These are phyloP conservation scores for Copidosoma aretas DNA, from an alignment of 2,888 invertebrate species.

Conservation along the genomic window DNA sequence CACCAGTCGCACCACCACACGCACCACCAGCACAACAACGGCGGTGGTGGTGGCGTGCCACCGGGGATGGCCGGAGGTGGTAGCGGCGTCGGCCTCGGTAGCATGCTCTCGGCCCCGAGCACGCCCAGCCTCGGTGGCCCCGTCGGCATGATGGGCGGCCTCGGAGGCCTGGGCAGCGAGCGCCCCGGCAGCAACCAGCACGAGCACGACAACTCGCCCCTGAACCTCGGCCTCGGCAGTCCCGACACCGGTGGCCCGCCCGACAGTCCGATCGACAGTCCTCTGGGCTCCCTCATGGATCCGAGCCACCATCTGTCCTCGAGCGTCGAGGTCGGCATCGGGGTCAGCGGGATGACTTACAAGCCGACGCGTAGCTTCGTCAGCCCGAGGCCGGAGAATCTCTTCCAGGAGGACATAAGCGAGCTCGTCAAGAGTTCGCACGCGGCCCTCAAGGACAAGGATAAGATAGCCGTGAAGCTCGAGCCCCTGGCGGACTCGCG, in stretches of 20 bases:
- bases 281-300: slow-evolving; percentile 72
- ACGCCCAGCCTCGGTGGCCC: slow-evolving; percentile 59
- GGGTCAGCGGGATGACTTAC: slow-evolving; percentile 71
- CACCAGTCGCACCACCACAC: slow-evolving; percentile 42
- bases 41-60: slow-evolving; percentile 56
- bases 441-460: slow-evolving; percentile 58
- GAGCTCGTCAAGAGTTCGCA: slow-evolving; percentile 69
- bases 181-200: slow-evolving; percentile 63
- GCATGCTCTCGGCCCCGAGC: slow-evolving; percentile 41
- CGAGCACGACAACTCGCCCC: slow-evolving; percentile 55
- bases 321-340: slow-evolving; percentile 67
- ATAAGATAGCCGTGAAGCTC: slow-evolving; percentile 72
- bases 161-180: slow-evolving; percentile 62
- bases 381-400: slow-evolving; percentile 68
- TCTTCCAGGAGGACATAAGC: slow-evolving; percentile 71
- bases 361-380: slow-evolving; percentile 72
- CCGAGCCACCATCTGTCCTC: slow-evolving; percentile 63
- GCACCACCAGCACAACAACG: slow-evolving; percentile 25
- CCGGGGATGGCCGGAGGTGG: slow-evolving; percentile 18
- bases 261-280: slow-evolving; percentile 68
- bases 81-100: slow-evolving; percentile 59
- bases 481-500: slow-evolving; percentile 73
- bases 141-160: slow-evolving; percentile 55
- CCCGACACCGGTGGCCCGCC: slow-evolving; percentile 64
- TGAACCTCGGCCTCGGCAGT: slow-evolving; percentile 65